Evolutionary conservation across 2,797 vertebrate species (phyloP).

Genomic region (Etheostoma perlongum): DNA sequence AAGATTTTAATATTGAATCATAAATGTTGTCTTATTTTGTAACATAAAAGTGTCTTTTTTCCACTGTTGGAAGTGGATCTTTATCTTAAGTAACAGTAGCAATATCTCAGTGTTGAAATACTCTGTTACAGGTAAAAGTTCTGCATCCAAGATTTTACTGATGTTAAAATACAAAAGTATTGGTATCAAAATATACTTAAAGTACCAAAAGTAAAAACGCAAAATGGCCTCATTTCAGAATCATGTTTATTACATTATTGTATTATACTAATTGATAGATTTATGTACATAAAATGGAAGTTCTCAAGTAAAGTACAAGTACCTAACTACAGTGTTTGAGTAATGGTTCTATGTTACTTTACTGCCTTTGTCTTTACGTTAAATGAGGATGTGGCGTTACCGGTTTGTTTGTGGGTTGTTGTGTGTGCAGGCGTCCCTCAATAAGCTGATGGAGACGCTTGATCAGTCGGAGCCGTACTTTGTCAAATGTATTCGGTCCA

Average conservation of each 20-base stretch:
- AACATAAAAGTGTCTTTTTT: neutral
- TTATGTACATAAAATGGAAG: too few species aligned
- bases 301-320: neutral
- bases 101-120: too few species aligned
- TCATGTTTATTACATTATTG: neutral
- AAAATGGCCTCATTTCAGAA: neutral
- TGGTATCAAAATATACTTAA: too few species aligned
- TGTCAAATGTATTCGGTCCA: constrained; percentile 97
- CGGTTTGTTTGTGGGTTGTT: constrained; percentile 36
- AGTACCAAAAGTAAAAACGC: neutral
- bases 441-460: constrained; percentile 97
- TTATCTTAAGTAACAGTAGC: neutral
- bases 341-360: neutral
- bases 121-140: too few species aligned
- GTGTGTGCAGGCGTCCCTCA: constrained; percentile 90
- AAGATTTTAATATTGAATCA: too few species aligned
- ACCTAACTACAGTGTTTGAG: neutral
- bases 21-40: neutral
- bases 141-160: too few species aligned
- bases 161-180: too few species aligned
- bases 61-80: neutral
- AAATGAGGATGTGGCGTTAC: neutral
- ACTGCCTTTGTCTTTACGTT: neutral
- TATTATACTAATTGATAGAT: neutral
- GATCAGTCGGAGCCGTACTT: constrained; percentile 97